Evolutionary conservation across 1,140 invertebrate species (phyloP), one percentile per base, ranked within the genome.

Genomic region (Aphaenogaster rudis): DNA sequence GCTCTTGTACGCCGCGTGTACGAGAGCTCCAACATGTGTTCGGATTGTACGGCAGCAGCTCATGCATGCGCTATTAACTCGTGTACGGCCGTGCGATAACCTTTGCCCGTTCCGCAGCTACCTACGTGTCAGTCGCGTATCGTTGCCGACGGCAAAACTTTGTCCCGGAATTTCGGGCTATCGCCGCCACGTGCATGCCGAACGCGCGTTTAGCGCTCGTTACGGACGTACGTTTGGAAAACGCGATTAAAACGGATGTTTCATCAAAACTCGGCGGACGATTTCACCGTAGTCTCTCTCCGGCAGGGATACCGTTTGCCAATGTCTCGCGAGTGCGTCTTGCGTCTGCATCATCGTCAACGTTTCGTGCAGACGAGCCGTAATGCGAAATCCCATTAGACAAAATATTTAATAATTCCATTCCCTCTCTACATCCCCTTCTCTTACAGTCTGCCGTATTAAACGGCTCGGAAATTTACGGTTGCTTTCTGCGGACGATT

Each of bases 51-150:
- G 45, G 80, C 48, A 39, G 67, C 28, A 7, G 42, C 33, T 89
- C 77, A 54, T 74, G 64, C 74, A 61, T 39, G 59, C 74, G 64
- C 66, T 45, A 76, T 89, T 89, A 89, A 63, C 7, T 50, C 76
- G 67, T 45, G 67, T 74, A 88, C 64, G 72, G 15, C 6, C 63
- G 48, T 45, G 54, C 66, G 67, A 69, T 86, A 86, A 84, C 57
- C 87, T 80, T 88, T 50, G 48, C 69, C n/a, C 15, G 50, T 71
- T 81, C 66, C 2, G 59, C 39, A 45, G 52, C 42, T 71, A 42
- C 39, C 54, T 72, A 64, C 36, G n/a, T 67, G 15, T 76, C 69
- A 57, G 79, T 71, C 66, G 59, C 33, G 45, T 50, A 79, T 64
- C 77, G 77, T 48, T 36, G 15, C 28, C 80, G 45, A 42, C 28